Conservation (phyloP, 2,113 vertebrate species). For the Diadophis punctatus region DNA sequence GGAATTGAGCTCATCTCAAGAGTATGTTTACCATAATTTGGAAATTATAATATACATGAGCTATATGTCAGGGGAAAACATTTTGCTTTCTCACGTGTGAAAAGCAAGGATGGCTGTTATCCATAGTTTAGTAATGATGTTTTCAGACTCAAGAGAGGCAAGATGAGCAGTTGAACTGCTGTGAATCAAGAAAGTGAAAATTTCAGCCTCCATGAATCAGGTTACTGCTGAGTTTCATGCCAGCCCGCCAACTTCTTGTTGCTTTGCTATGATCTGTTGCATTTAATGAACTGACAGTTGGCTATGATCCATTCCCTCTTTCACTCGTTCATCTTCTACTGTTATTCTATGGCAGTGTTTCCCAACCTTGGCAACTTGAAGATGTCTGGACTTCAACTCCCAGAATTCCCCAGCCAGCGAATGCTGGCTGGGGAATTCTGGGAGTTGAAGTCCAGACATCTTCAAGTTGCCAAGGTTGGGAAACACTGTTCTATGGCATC, state of each 20-base stretch:
- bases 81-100: background rate
- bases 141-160: background rate
- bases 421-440: too few species aligned
- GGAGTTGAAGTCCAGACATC: too few species aligned
- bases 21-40: background rate
- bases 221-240: conserved; percentile 46
- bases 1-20: background rate
- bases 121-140: background rate
- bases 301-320: conserved; percentile 47
- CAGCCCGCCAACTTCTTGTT: conserved; percentile 52
- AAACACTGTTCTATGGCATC: conserved; percentile 23
- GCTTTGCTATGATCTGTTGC: conserved; percentile 42
- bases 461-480: too few species aligned
- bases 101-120: background rate
- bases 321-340: conserved; percentile 49
- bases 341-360: conserved; percentile 35
- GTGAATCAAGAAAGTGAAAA: conserved; percentile 15
- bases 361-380: too few species aligned
- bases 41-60: background rate
- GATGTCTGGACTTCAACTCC: too few species aligned
- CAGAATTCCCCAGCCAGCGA: too few species aligned
- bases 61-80: background rate
- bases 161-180: background rate
- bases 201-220: conserved; percentile 43
- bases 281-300: conserved; percentile 54